These are phyloP conservation scores for Diabrotica virgifera DNA, from an alignment of 1,140 invertebrate genomes.

Conservation along the genomic window DNA sequence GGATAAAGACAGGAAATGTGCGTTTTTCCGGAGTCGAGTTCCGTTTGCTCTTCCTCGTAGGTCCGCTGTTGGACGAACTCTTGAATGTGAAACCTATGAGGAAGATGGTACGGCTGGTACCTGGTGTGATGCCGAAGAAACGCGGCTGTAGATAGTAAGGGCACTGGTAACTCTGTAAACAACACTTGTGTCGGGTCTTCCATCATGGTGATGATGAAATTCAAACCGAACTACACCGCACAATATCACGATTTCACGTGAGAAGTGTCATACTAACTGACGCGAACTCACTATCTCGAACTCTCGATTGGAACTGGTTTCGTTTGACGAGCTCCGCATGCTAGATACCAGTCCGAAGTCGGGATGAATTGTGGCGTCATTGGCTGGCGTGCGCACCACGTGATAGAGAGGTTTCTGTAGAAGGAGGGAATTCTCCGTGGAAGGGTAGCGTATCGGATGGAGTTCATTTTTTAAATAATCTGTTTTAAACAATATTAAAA, in stretches of 20 bases:
- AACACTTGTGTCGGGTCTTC: constrained; percentile 47
- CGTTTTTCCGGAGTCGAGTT: constrained; percentile 54
- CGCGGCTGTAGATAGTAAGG: constrained; percentile 43
- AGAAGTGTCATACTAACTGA: constrained; percentile 40
- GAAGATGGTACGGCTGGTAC: constrained; percentile 55
- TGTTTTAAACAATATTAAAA: too few species aligned
- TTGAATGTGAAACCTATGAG: constrained; percentile 51
- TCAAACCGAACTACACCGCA: constrained; percentile 21
- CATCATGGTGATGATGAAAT: constrained; percentile 35
- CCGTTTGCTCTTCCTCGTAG: constrained; percentile 32
- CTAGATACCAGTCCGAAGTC: constrained; percentile 6
- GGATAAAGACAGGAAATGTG: constrained; percentile 89
- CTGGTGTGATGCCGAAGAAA: constrained; percentile 45
- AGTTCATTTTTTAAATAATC: too few species aligned
- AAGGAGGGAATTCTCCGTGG: not conserved
- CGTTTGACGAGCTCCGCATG: constrained; percentile 25
- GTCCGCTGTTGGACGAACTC: constrained; percentile 55
- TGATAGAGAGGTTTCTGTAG: constrained; percentile 46
- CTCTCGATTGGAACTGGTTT: constrained; percentile 40
- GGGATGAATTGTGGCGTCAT: constrained; percentile 36
- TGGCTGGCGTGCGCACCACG: constrained; percentile 56
- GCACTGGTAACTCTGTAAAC: constrained; percentile 50
- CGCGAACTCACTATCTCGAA: constrained; percentile 46
- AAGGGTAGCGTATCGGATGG: too few species aligned
- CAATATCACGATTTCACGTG: constrained; percentile 45